Evolutionary conservation across 2,888 invertebrate species (phyloP), one percentile per base, ranked within the genome.

Genomic region (Neocrepidodera transversa): DNA sequence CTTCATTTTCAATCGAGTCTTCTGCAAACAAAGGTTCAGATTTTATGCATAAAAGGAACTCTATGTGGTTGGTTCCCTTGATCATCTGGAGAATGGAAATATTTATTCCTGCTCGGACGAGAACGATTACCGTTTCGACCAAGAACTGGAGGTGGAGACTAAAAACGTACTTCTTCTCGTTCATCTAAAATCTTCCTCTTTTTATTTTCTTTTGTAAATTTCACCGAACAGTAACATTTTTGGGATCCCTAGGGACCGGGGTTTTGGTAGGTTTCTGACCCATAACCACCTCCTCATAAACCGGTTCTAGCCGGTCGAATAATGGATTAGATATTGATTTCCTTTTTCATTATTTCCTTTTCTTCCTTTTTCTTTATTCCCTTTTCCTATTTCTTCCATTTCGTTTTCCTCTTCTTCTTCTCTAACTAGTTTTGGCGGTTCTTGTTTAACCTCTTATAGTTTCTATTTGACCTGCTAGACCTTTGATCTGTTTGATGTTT

Each of bases 41-140:
- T 66, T 79, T 79, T 28, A 79, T 78, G 28, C 74, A 74, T 10
- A 71, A 73, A 14, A 74, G 57, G 17, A 72, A 69, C 26, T 70
- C 62, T 4, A 73, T 67, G 0, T 69, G 68, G 30, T 74, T 72
- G 63, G 63, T 53, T 63, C 63, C 14, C 58, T 28, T 58, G 48
- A n/a, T 62, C 62, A 14, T 48, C 35, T 5, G 55, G 43, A 0
- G 66, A 49, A 58, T 78, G 74, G 63, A 76, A 80, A 59, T 76
- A 78, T 59, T 77, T 76, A 69, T 79, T 80, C 1, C 78, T 76
- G 59, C 79, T 76, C 1, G 79, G 80, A 2, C 80, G 68, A 0
- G 80, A 79, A 45, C 79, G 66, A 5, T 79, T 80, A 1, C 80
- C 79, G 68, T 77, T 77, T 28, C 78, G 71, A 32, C 74, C 71